Percentiles rank a stretch among this genome's conserved stretches.
These are phyloP conservation scores for Apodemus speciosus DNA, from an alignment of 2,113 vertebrate species.

Conservation along the genomic window DNA sequence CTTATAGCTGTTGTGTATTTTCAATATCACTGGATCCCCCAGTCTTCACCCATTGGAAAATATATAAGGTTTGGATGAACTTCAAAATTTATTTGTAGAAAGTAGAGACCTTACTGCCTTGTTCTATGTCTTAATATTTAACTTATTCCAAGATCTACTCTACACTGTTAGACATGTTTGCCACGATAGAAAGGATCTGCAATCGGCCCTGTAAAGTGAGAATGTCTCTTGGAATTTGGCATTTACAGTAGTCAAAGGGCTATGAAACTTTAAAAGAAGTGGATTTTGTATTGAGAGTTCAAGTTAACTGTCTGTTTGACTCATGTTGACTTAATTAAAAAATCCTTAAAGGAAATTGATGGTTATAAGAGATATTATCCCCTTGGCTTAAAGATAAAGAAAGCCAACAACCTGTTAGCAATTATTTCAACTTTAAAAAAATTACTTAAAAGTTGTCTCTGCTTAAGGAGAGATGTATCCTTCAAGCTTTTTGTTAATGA, in stretches of 20 bases:
- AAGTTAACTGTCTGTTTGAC: slow-evolving; percentile 78
- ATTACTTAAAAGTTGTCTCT: slow-evolving; percentile 76
- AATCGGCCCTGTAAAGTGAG: slow-evolving; percentile 62
- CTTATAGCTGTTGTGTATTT: slow-evolving; percentile 72
- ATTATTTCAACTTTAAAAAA: slow-evolving; percentile 80
- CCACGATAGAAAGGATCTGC: slow-evolving; percentile 74
- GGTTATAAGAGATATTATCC: slow-evolving; percentile 59
- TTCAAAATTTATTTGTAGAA: slow-evolving; percentile 78
- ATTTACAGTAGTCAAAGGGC: slow-evolving; percentile 61
- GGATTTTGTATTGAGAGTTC: slow-evolving; percentile 74
- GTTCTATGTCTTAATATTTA: slow-evolving; percentile 82
- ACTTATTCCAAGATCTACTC: slow-evolving; percentile 85
- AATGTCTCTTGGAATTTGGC: slow-evolving; percentile 73
- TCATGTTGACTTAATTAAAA: slow-evolving; percentile 77
- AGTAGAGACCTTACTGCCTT: slow-evolving; percentile 77
- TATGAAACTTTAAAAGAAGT: slow-evolving; percentile 59
- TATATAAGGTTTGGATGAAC: slow-evolving; percentile 73
- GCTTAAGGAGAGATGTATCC: slow-evolving; percentile 76
- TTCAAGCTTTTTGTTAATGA: slow-evolving; percentile 78
- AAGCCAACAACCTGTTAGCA: slow-evolving; percentile 72
- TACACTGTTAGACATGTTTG: slow-evolving; percentile 73
- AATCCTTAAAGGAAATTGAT: slow-evolving; percentile 55
- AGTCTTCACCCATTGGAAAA: slow-evolving; percentile 76
- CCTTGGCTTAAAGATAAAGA: slow-evolving; percentile 69
- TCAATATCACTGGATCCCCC: slow-evolving; percentile 79